Conservation (phyloP, 2,888 invertebrate genomes). For the Muscina levida region DNA sequence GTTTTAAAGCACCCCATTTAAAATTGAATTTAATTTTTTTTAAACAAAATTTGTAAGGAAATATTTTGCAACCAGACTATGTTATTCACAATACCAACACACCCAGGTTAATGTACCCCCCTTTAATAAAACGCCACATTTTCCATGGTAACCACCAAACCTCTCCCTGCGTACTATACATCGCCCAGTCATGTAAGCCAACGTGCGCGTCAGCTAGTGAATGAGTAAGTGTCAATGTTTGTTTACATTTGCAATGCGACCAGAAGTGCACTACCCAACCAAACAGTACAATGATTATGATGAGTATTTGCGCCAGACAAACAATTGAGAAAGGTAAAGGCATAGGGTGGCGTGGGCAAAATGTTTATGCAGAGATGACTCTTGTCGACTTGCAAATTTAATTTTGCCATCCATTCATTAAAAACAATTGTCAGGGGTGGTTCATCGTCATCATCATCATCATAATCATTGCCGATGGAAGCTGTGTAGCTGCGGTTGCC, state of each 20-base stretch:
- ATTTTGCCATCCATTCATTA: conserved; percentile 1
- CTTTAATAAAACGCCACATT: background rate
- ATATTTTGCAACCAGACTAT: too few relatives aligned
- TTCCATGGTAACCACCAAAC: conserved; percentile 42
- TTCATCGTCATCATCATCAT: too few relatives aligned
- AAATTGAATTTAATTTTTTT: too few relatives aligned
- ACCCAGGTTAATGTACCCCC: conserved; percentile 50
- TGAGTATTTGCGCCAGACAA: conserved; percentile 28
- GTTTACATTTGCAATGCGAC: conserved; percentile 11
- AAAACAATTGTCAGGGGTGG: conserved; percentile 2
- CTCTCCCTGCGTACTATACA: conserved; percentile 16
- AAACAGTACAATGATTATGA: conserved; percentile 2
- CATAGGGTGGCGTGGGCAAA: too few relatives aligned
- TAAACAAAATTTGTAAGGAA: too few relatives aligned
- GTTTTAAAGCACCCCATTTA: too few relatives aligned
- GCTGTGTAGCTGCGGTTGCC: too few relatives aligned
- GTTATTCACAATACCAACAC: too few relatives aligned
- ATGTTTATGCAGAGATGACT: conserved; percentile 17
- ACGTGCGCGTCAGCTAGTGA: background rate
- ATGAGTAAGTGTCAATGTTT: conserved; percentile 27
- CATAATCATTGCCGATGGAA: too few relatives aligned
- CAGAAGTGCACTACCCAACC: background rate
- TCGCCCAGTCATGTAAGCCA: background rate
- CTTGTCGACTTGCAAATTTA: conserved; percentile 16
- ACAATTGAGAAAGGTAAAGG: conserved; percentile 20